Base-by-base conservation (phyloP, 2,888 invertebrate genomes). In the Caenorhabditis afra region DNA sequence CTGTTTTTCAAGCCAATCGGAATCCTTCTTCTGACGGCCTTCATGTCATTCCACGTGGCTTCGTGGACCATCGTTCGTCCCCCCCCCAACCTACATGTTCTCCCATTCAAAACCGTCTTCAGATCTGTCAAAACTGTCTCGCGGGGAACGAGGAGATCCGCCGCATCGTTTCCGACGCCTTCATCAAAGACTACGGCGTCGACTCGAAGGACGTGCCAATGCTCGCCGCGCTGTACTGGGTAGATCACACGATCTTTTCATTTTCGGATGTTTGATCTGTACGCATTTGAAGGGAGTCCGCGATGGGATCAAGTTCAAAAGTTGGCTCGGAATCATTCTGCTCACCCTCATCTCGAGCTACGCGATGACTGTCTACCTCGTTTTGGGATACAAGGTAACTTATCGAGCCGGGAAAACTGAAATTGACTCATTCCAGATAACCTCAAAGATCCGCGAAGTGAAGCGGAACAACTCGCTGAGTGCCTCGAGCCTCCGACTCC, bases 301-400 rank as follows among this genome's bases (percentile, higher is more conserved):
- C 37, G 55, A 62, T 16, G 52, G 55, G 8, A 39, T 77, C 3
- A 20, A 44, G 29, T 8, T 59, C 4, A 29, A 71, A 41, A 57
- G 66, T 35, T 78, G 77, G 77, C 8, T 62, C 29, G 77, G 77
- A 10, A 78, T 78, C 5, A 29, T 61, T 12, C 66, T 70, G 1
- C 37, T 78, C 1, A 78, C 77, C 11, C n/a, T 58, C 1, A 57
- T 71, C 16, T 71, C 70, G 12, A 35, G 61, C 14, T 78, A 78
- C 16, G 71, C 77, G 4, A 66, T 78, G 59, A 22, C 71, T 0
- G 61, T 78, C 3, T 78, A 78, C 18, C 55, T 78, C 35, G 35
- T 66, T 0, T 35, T 78, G 4, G 71, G 77, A 0, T 66, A 35
- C 10, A 70, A 70, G 49, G 67, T 67, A 20, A 20, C 23, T 11